Evolutionary conservation across 2,888 invertebrate genomes (phyloP), one percentile per base, ranked within the genome.

Genomic region (Pheosia gnoma): DNA sequence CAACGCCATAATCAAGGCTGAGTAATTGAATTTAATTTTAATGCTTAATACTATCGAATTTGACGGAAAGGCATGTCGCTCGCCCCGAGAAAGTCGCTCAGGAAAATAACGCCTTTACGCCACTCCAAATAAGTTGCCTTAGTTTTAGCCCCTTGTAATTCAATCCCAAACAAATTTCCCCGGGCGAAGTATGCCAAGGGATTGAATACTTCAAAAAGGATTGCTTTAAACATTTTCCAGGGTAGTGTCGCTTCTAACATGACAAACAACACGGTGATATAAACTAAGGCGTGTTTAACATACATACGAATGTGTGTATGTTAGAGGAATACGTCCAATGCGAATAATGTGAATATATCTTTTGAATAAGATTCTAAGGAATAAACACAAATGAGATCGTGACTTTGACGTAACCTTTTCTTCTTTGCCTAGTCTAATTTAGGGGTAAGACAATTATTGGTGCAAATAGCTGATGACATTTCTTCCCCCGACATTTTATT

Each of bases 121-220:
- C 8, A 51, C 47, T 41, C 57, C 51, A 57, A 60, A 68, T 67
- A 73, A 69, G 65, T 68, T 66, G 62, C n/a, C 65, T 53, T 58
- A 66, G 65, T 71, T 65, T 53, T 58, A 65, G 62, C 62, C 62
- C 60, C 56, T 51, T 58, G 69, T 71, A 73, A 77, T 71, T 75
- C 62, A 68, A 75, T 66, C 63, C 63, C 52, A 64, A 73, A 71
- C 59, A 72, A 71, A 72, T 70, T 69, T 69, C 61, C 52, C 66
- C 60, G 56, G 45, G 61, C 59, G 58, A 59, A 67, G 59, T 67
- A 66, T 70, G 68, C 72, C 61, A 67, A 67, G 64, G 61, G 59
- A 64, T 67, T 65, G 66, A 67, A 68, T 72, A 66, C 66, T 76
- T 69, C 62, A 69, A 72, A 65, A 55, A 62, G 56, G 59, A 61